Conservation (phyloP, 2,113 vertebrate genomes). For the Lampris megalopsis region DNA sequence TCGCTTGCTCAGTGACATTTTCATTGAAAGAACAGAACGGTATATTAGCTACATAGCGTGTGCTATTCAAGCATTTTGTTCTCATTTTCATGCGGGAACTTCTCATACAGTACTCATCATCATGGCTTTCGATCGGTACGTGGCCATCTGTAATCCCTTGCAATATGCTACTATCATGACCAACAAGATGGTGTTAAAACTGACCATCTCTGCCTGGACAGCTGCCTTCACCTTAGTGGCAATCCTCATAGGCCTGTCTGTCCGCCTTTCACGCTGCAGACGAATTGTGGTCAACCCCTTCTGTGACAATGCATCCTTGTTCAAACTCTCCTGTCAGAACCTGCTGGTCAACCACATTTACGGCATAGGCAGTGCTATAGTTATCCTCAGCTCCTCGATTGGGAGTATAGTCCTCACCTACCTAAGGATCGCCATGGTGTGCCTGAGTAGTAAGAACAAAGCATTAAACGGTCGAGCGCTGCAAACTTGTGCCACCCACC, state of each 20-base stretch:
- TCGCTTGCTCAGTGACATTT: slow-evolving; percentile 53
- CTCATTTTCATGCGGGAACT: slow-evolving; percentile 41
- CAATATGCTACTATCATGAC: slow-evolving; percentile 69
- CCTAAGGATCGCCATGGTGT: slow-evolving; percentile 53
- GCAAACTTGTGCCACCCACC: slow-evolving; percentile 72
- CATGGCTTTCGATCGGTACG: slow-evolving; percentile 79
- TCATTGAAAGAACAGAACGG: not conserved
- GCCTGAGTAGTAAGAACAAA: slow-evolving; percentile 40
- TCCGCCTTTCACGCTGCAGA: slow-evolving; percentile 66
- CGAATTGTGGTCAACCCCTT: slow-evolving; percentile 49
- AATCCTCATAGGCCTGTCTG: slow-evolving; percentile 48
- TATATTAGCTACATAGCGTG: slow-evolving; percentile 61
- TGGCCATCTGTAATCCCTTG: slow-evolving; percentile 73
- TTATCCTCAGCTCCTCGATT: slow-evolving; percentile 47
- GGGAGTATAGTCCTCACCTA: slow-evolving; percentile 65
- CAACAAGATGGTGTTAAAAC: slow-evolving; percentile 48
- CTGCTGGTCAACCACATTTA: slow-evolving; percentile 65
- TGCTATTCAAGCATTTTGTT: slow-evolving; percentile 69
- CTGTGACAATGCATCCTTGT: slow-evolving; percentile 75
- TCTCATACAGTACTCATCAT: slow-evolving; percentile 69
- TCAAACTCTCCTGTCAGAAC: slow-evolving; percentile 69
- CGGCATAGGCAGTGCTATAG: slow-evolving; percentile 39
- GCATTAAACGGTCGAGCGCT: slow-evolving; percentile 51
- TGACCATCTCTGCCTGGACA: slow-evolving; percentile 61
- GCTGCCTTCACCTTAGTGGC: not conserved